phyloP scores from a whole-genome alignment of 2,888 invertebrate genomes.

The Tipula unca region DNA sequence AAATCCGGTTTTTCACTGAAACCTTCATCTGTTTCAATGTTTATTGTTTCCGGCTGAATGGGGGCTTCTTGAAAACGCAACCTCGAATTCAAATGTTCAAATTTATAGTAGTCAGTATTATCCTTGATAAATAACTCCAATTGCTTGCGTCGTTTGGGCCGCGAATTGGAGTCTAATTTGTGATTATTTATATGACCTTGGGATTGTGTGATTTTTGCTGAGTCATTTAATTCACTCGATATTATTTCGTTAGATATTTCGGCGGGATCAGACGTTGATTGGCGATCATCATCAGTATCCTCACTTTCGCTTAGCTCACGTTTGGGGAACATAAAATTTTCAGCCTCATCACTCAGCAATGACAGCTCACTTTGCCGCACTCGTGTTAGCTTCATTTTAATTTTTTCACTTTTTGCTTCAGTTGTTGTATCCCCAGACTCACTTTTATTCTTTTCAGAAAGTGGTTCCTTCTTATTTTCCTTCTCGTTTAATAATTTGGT shows the following conservation, averaged over 20 bases:
- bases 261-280: conserved; percentile 40
- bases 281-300: conserved; percentile 46
- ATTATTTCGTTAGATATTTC: conserved; percentile 37
- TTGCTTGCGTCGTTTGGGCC: conserved; percentile 43
- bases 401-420: conserved; percentile 32
- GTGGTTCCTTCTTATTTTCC: conserved; percentile 28
- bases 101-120: conserved; percentile 51
- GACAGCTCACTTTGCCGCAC: conserved; percentile 65
- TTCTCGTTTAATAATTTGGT: background rate
- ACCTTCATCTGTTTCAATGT: background rate
- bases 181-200: conserved; percentile 17
- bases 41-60: conserved; percentile 36
- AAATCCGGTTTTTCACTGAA: background rate
- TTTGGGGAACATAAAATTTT: conserved; percentile 77
- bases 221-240: conserved; percentile 23
- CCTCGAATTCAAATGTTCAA: conserved; percentile 39
- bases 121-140: conserved; percentile 50
- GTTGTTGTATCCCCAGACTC: conserved; percentile 33
- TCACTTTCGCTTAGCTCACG: conserved; percentile 28
- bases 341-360: conserved; percentile 73
- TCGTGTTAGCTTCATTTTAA: conserved; percentile 68
- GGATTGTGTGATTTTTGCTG: background rate
- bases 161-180: background rate
- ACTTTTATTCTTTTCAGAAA: conserved; percentile 21
- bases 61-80: conserved; percentile 41